Percentiles rank a stretch among this genome's conserved stretches.
These are phyloP conservation scores for Chiloscyllium punctatum DNA, from an alignment of 2,797 vertebrate genomes.

Conservation along the genomic window DNA sequence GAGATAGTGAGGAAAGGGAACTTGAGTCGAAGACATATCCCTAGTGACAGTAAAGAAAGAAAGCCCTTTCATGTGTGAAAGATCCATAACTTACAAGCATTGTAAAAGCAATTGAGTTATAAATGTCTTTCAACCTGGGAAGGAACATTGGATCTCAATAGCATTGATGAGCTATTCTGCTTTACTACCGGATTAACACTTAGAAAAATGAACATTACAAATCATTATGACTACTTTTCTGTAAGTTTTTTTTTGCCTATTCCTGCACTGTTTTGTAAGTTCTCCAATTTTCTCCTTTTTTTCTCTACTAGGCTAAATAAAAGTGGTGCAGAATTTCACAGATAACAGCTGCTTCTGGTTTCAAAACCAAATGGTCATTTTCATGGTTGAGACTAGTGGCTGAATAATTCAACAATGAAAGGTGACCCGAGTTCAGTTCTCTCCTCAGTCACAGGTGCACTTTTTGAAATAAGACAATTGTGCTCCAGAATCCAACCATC, in stretches of 20 bases:
- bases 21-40: neutral
- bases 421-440: neutral
- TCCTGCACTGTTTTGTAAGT: neutral
- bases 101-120: neutral
- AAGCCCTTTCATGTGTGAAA: neutral
- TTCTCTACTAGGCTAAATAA: slow-evolving; percentile 39
- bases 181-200: neutral
- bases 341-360: neutral
- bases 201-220: neutral
- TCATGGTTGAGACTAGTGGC: neutral
- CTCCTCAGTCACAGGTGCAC: neutral
- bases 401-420: neutral
- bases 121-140: neutral
- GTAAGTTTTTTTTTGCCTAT: neutral
- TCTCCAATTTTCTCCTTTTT: slow-evolving; percentile 39
- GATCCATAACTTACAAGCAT: neutral
- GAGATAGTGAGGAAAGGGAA: neutral
- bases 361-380: neutral
- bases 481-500: too few species aligned
- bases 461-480: neutral
- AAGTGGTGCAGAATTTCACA: neutral
- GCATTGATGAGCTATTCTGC: neutral
- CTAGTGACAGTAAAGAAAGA: neutral
- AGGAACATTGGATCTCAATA: neutral
- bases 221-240: neutral